These are phyloP conservation scores for Chelidonichthys spinosus DNA, from an alignment of 2,797 vertebrate genomes.

Conservation along the genomic window DNA sequence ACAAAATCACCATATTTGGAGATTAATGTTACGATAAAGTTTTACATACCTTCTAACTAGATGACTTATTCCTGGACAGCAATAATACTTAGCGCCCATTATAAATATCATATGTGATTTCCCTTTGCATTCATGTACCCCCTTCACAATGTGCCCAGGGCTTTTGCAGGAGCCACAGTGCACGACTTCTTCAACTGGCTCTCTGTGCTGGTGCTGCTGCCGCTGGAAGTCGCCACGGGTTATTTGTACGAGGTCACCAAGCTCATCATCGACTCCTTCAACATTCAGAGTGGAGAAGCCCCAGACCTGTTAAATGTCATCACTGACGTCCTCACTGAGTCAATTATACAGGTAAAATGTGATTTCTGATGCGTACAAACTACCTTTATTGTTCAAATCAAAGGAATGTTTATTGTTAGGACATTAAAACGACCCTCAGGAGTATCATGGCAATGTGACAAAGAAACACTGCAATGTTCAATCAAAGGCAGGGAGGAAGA, in stretches of 20 bases:
- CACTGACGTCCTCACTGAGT: constrained; percentile 91
- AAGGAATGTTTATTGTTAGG: background rate
- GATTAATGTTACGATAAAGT: background rate
- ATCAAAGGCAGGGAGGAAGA: background rate
- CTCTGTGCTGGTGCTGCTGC: constrained; percentile 91
- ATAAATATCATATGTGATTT: background rate
- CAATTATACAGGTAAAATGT: constrained; percentile 88
- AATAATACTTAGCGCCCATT: background rate
- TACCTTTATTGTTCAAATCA: background rate
- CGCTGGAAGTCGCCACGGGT: constrained; percentile 87
- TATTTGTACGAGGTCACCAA: constrained; percentile 89
- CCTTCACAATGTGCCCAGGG: constrained; percentile 77
- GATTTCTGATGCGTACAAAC: background rate
- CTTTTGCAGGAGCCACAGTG: constrained; percentile 95
- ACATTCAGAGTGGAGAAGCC: constrained; percentile 90
- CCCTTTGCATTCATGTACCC: constrained; percentile 5
- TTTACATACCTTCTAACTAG: background rate
- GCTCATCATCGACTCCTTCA: constrained; percentile 87
- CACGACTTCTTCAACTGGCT: constrained; percentile 99
- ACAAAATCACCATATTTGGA: background rate
- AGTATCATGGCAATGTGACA: background rate
- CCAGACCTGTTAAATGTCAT: constrained; percentile 94
- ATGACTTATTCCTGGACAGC: background rate
- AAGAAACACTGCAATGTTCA: background rate
- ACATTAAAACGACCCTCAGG: background rate